These are phyloP conservation scores for Eumaeus atala DNA, from an alignment of 1,140 invertebrate genomes.

Conservation along the genomic window DNA sequence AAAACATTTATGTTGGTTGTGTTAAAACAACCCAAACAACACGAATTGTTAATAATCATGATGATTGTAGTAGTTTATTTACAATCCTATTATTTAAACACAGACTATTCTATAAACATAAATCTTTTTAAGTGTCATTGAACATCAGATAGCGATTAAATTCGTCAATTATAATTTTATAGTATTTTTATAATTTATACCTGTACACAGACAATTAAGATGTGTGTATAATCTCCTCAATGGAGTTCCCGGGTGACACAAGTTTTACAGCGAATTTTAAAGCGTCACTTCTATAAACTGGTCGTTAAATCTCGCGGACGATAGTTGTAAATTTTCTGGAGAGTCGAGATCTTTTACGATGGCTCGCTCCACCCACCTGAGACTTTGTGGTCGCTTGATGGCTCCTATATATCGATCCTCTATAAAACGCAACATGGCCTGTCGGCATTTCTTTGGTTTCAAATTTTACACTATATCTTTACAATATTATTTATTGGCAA, in stretches of 20 bases:
- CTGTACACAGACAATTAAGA: too few relatives aligned
- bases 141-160: too few relatives aligned
- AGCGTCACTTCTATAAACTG: constrained; percentile 65
- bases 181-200: too few relatives aligned
- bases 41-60: too few relatives aligned
- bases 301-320: constrained; percentile 64
- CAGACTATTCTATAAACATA: too few relatives aligned
- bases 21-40: too few relatives aligned
- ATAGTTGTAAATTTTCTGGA: constrained; percentile 65
- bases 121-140: too few relatives aligned
- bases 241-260: constrained; percentile 46
- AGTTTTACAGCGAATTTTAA: constrained; percentile 59
- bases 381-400: constrained; percentile 50
- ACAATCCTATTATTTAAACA: too few relatives aligned
- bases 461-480: neutral
- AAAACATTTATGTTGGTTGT: too few relatives aligned
- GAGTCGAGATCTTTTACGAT: constrained; percentile 60
- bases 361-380: constrained; percentile 56
- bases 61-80: too few relatives aligned
- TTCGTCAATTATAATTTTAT: too few relatives aligned
- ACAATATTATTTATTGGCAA: too few relatives aligned
- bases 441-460: constrained; percentile 36
- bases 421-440: constrained; percentile 49
- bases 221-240: constrained; percentile 27
- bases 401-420: constrained; percentile 49